phyloP scores from a whole-genome alignment of 2,888 invertebrate genomes.

The Trichopria drosophilae region DNA sequence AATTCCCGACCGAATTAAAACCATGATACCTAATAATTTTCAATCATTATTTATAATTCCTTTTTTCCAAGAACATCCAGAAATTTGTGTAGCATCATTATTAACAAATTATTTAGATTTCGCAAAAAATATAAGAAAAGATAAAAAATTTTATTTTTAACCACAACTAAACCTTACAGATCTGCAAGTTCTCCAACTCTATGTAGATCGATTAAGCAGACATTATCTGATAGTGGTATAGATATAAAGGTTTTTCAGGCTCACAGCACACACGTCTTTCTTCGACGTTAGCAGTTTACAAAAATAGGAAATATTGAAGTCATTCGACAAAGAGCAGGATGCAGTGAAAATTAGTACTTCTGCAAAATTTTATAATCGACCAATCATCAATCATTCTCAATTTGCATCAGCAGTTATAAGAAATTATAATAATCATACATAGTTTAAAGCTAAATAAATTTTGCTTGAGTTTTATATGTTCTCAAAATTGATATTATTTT shows the following conservation, averaged over 20 bases:
- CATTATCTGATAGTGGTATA: background rate
- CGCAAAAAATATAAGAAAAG: too few relatives aligned
- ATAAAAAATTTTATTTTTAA: too few relatives aligned
- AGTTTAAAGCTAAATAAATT: too few relatives aligned
- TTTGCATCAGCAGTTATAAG: too few relatives aligned
- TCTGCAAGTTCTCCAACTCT: constrained; percentile 2
- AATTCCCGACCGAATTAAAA: constrained; percentile 2
- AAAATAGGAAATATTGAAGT: background rate
- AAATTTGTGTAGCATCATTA: too few relatives aligned
- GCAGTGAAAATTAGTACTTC: background rate
- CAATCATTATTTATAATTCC: constrained; percentile 2
- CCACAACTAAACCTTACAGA: constrained; percentile 1
- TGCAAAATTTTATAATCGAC: constrained; percentile 5
- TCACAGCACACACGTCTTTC: background rate
- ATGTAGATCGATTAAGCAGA: constrained; percentile 1
- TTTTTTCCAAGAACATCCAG: constrained; percentile 2
- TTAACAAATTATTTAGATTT: too few relatives aligned
- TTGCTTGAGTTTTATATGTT: too few relatives aligned
- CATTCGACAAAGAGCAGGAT: background rate
- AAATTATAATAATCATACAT: too few relatives aligned
- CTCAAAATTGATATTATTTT: too few relatives aligned
- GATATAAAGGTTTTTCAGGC: background rate
- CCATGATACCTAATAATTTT: background rate
- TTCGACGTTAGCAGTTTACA: background rate
- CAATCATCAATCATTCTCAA: too few relatives aligned